Conservation (phyloP, 2,113 vertebrate genomes). For the Callaeas wilsoni region DNA sequence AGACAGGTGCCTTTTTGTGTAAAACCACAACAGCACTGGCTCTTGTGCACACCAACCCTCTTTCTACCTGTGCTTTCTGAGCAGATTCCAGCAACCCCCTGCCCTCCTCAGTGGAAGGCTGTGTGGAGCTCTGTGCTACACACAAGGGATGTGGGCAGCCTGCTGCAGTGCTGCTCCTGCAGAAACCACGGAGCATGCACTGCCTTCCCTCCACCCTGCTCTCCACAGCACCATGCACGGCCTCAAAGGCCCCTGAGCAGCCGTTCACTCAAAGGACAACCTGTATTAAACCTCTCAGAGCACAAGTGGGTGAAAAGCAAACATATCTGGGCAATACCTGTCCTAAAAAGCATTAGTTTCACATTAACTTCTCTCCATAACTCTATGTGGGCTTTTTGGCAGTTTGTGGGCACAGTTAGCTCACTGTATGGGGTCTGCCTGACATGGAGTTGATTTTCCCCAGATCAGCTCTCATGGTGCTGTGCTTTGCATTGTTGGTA, state of each 20-base stretch:
- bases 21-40: background rate
- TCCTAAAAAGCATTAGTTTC: background rate
- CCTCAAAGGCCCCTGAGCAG: background rate
- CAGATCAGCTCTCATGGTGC: background rate
- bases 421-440: background rate
- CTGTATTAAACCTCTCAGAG: background rate
- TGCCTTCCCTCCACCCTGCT: background rate
- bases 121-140: background rate
- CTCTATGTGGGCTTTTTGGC: accelerated
- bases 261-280: background rate
- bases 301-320: background rate
- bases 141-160: background rate
- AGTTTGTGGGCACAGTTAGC: background rate
- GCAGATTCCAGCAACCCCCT: background rate
- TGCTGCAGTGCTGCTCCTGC: background rate
- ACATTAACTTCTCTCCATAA: accelerated
- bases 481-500: background rate
- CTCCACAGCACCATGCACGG: accelerated
- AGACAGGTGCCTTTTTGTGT: background rate
- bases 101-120: background rate
- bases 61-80: background rate
- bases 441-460: background rate
- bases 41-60: background rate
- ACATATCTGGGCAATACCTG: background rate
- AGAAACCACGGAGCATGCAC: background rate